phyloP scores from a whole-genome alignment of 1,140 invertebrate species.

The Drosophila rhopaloa region DNA sequence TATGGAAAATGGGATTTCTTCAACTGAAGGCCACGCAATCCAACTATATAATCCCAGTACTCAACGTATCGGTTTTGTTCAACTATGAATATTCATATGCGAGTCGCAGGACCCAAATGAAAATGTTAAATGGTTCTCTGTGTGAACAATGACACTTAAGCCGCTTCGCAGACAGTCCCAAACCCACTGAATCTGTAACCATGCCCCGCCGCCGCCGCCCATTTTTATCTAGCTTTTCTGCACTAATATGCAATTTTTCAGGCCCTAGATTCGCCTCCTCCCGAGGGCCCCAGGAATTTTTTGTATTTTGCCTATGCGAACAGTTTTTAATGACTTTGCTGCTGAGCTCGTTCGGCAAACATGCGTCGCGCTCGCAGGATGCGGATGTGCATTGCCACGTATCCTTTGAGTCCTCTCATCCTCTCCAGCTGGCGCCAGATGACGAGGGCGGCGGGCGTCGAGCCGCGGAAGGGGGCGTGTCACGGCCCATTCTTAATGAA shows the following conservation, averaged over 20 bases:
- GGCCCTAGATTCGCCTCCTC: conserved; percentile 28
- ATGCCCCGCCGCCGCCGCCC: not conserved
- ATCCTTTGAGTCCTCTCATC: conserved; percentile 64
- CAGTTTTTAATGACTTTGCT: conserved; percentile 82
- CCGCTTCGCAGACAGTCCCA: conserved; percentile 70
- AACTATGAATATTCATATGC: conserved; percentile 47
- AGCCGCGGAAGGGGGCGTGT: not conserved
- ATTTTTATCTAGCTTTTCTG: conserved; percentile 69
- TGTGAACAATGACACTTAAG: conserved; percentile 79
- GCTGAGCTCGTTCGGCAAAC: conserved; percentile 76
- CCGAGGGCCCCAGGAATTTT: conserved; percentile 27
- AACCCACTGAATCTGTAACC: conserved; percentile 10
- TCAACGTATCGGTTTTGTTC: conserved; percentile 28
- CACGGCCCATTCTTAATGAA: conserved; percentile 71
- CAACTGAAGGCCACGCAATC: conserved; percentile 23
- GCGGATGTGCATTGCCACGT: conserved; percentile 61
- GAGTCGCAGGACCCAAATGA: conserved; percentile 52
- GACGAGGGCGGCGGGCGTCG: not conserved
- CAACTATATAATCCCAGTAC: conserved; percentile 31
- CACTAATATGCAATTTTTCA: conserved; percentile 80
- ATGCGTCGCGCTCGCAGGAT: conserved; percentile 62
- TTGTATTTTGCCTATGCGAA: conserved; percentile 74
- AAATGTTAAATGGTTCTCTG: conserved; percentile 70
- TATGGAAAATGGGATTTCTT: conserved; percentile 16
- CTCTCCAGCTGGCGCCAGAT: conserved; percentile 35